Evolutionary conservation across 2,797 vertebrate genomes (phyloP), one percentile per base, ranked within the genome.

Genomic region (Sciurus vulgaris): DNA sequence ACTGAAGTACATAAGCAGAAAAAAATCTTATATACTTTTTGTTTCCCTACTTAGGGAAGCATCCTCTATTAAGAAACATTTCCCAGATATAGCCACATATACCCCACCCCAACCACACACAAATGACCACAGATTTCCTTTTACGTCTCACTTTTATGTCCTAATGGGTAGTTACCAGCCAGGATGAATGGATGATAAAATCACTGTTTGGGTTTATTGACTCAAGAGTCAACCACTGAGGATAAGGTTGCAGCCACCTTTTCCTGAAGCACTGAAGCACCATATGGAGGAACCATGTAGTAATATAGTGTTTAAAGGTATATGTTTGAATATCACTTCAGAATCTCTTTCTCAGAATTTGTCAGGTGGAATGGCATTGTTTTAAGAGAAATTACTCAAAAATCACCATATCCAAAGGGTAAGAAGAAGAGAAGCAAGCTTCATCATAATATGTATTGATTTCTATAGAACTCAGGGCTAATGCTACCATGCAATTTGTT

Each of bases 331-430:
- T n/a, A 90, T 84, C 14, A 83, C 72, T 89, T 95, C 85, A 88
- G 35, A 95, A 79, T 4, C 26, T 88, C 30, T 84, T 89, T 96
- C 41, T 97, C 54, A 61, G 41, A 91, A 93, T 86, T 93, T 82
- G 82, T 51, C 14, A 63, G 41, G 35, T 90, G 44, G 6, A 84
- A 84, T 77, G 77, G 26, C 41, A 73, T 77, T 85, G 51, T 92
- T 96, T 96, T 92, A 47, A 97, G 74, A 10, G 81, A 65, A 15
- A 77, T 69, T 94, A 81, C 49, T 90, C 38, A 38, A 38, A 38
- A 24, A 93, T 49, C n/a, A 89, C n/a, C 59, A 61, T 63, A 92
- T 90, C 47, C 59, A 93, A 70, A n/a, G 61, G 49, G 56, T 38
- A 38, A 38, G 44, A 79, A 92, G 44, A 61, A 83, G 69, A 67